phyloP scores from a whole-genome alignment of 2,888 invertebrate genomes.

The Onchidella celtica region DNA sequence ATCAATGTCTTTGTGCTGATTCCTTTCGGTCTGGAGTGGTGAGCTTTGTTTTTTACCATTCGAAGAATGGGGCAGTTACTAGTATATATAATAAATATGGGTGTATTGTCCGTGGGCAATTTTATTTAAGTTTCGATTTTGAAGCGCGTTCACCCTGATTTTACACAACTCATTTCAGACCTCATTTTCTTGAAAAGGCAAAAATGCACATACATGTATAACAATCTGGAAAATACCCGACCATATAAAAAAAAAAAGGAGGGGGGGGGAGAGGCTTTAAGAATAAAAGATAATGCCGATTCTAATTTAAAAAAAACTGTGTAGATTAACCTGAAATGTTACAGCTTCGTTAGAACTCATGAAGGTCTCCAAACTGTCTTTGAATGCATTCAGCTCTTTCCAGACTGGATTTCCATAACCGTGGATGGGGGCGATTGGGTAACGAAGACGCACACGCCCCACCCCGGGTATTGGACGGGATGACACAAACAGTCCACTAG shows the following conservation, averaged over 20 bases:
- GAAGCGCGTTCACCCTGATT: no score
- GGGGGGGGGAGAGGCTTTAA: not conserved
- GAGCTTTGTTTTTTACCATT: no score
- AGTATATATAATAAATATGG: no score
- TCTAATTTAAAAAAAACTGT: not conserved
- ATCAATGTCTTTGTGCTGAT: no score
- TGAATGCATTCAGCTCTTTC: slow-evolving; percentile 62
- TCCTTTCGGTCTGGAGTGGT: no score
- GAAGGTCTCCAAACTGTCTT: slow-evolving; percentile 5
- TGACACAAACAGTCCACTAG: slow-evolving; percentile 55
- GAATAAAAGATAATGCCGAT: not conserved
- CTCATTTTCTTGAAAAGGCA: no score
- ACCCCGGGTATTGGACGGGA: slow-evolving; percentile 60
- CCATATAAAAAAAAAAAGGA: not conserved
- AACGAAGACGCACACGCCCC: slow-evolving; percentile 65
- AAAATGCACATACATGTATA: no score
- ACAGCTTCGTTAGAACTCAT: not conserved
- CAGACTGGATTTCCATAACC: slow-evolving; percentile 62
- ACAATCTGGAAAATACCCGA: no score
- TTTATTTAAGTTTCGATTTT: no score
- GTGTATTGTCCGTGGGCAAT: no score
- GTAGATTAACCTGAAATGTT: not conserved
- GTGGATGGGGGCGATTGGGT: slow-evolving; percentile 69
- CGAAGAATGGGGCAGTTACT: no score
- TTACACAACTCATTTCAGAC: no score